Evolutionary conservation across 2,113 vertebrate genomes (phyloP), one percentile per base, ranked within the genome.

Genomic region (Coreoperca whiteheadi): DNA sequence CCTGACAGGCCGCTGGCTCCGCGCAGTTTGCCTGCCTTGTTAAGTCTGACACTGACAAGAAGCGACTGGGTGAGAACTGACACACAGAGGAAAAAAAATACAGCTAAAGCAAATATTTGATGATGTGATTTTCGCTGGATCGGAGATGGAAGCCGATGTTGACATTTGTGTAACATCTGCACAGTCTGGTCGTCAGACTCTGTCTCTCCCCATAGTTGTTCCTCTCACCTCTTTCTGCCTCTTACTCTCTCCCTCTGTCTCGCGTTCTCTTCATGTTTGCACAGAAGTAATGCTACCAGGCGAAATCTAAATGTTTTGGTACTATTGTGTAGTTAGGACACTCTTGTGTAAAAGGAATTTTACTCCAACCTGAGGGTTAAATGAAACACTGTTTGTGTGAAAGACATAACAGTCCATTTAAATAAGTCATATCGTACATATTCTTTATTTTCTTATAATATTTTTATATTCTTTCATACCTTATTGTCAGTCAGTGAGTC

Each of bases 61-160:
- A 88, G 81, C 66, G 88, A 92, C 92, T 88, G 79, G 76, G 73
- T 48, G 82, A 87, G 81, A 91, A 89, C 85, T 85, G 88, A 91
- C 88, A 84, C 83, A 83, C 67, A 76, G 73, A 83, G 78, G n/a
- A n/a, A 60, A 73, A 93, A 91, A 91, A 87, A 86, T 82, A 88
- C 70, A n/a, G 88, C 87, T 76, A 85, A 84, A 69, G 88, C 93
- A 95, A 95, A 95, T 95, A 94, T 94, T 94, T 95, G 93, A 92
- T 91, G 87, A 93, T 89, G 91, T 88, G 89, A 92, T 95, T 93
- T 93, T 86, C 28, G 59, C 82, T 74, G 83, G 90, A 92, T 88
- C 88, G 88, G 84, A 92, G 84, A 91, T 80, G 82, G 87, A 48
- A 87, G 86, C 69, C 16, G 32, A 69, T 93, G 93, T 93, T 93